Base-by-base conservation (phyloP, 64 coral and sea anemone species). In the Astreopora myriophthalma region DNA sequence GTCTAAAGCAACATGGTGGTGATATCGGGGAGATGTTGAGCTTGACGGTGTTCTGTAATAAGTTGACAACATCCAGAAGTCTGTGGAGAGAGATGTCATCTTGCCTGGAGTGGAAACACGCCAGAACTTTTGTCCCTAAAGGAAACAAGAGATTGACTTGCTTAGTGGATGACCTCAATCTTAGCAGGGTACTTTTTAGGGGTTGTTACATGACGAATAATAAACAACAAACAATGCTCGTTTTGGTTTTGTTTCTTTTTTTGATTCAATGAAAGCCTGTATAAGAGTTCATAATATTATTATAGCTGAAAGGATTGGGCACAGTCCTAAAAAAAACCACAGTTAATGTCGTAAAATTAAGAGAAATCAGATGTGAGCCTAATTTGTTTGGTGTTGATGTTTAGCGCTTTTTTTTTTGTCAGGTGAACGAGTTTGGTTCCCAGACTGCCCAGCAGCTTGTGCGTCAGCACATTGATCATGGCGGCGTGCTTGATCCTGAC, bases 31-130 rank as follows among this genome's bases (percentile, higher is more conserved):
- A 98, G 32, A 69, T 98, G 40, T 86, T 89, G 5, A 95, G 90
- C 27, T 34, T 98, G 24, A 98, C 93, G 35, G 96, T 98, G 48
- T 95, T 90, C 57, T 98, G 96, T 84, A 98, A 98, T 86, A 92
- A 95, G 93, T 98, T 98, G 51, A 98, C 94, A 3, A 84, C 93
- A 20, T 92, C 93, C n/a, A 82, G 74, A 74, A 93, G 74, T 40
- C 90, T 98, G 1, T 98, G 96, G 96, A 87, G 42, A 4, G 87
- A 98, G 58, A 52, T 98, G 34, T 89, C 90, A 23, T 73, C 88
- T 58, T 95, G 94, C 19, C 71, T 98, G 42, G 96, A 98, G 66
- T 98, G 96, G 96, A 98, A 98, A 72, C 96, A 98, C 40, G 96
- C 93, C 16, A 91, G 88, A 62, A 98, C 96, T 6, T 98, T 93